Evolutionary conservation across 1,140 invertebrate species (phyloP).

Genomic region (Trichogramma pretiosum): DNA sequence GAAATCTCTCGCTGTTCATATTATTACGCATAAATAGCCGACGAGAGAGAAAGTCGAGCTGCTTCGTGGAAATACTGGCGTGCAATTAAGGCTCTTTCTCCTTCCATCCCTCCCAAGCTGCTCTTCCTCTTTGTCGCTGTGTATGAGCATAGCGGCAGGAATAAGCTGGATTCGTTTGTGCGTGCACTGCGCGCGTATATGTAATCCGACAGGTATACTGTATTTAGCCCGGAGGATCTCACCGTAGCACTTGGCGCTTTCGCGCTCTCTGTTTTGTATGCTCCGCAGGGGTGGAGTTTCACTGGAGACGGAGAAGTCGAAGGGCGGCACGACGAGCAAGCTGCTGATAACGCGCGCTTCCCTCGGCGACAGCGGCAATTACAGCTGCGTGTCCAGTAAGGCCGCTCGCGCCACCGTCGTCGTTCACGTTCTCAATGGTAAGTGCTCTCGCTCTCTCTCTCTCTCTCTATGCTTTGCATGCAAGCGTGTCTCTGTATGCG

Average conservation of each 20-base stretch:
- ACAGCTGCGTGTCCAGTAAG: conserved; percentile 76
- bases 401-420: conserved; percentile 74
- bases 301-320: conserved; percentile 81
- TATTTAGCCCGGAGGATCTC: too few species aligned
- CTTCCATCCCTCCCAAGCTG: too few species aligned
- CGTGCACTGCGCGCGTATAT: neutral
- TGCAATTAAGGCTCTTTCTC: too few species aligned
- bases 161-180: neutral
- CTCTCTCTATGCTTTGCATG: too few species aligned
- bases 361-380: conserved; percentile 75
- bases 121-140: too few species aligned
- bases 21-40: too few species aligned
- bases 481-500: too few species aligned
- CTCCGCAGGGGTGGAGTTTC: conserved; percentile 64
- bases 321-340: conserved; percentile 75
- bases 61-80: too few species aligned
- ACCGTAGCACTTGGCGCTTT: too few species aligned
- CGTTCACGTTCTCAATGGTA: conserved; percentile 83
- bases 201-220: neutral
- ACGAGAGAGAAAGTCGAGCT: too few species aligned
- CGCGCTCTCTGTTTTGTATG: conserved; percentile 6
- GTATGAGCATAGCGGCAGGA: too few species aligned
- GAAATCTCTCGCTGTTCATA: too few species aligned
- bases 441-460: conserved; percentile 27
- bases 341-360: conserved; percentile 76